Conservation (phyloP, 2,888 invertebrate species). For the Autographa gamma region DNA sequence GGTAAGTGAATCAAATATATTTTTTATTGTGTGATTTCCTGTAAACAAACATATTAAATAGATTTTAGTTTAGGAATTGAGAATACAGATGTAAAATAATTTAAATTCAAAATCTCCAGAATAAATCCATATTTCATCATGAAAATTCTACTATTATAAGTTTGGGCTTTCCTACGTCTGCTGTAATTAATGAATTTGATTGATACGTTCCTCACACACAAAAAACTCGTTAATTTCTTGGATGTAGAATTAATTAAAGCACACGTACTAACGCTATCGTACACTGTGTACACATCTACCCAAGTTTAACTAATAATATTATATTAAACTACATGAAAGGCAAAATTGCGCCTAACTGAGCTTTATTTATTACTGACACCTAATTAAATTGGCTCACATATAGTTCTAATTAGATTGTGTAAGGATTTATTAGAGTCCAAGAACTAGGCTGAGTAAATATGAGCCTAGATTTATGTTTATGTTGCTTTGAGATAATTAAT, state of each 20-base stretch:
- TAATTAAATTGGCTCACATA: slow-evolving; percentile 48
- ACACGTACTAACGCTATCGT: not conserved
- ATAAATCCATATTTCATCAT: no score
- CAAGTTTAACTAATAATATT: not conserved
- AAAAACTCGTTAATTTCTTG: not conserved
- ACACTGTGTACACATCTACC: not conserved
- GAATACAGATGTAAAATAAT: no score
- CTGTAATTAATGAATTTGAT: not conserved
- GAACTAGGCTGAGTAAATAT: slow-evolving; percentile 18
- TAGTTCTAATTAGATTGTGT: slow-evolving; percentile 42
- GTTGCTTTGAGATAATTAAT: not conserved
- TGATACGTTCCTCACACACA: not conserved
- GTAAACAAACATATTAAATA: no score
- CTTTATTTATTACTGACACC: slow-evolving; percentile 37
- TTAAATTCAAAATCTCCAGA: no score
- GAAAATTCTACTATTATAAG: no score
- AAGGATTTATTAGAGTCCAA: slow-evolving; percentile 37
- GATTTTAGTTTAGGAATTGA: no score
- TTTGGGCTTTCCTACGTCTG: no score
- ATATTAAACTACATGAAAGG: slow-evolving; percentile 14
- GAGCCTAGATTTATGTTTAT: slow-evolving; percentile 8
- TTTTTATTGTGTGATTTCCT: no score
- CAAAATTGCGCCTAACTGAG: slow-evolving; percentile 24
- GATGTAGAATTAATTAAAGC: not conserved
- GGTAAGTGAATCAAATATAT: no score